phyloP scores from a whole-genome alignment of 2,797 vertebrate genomes.

The Heteromormyrus szaboi region DNA sequence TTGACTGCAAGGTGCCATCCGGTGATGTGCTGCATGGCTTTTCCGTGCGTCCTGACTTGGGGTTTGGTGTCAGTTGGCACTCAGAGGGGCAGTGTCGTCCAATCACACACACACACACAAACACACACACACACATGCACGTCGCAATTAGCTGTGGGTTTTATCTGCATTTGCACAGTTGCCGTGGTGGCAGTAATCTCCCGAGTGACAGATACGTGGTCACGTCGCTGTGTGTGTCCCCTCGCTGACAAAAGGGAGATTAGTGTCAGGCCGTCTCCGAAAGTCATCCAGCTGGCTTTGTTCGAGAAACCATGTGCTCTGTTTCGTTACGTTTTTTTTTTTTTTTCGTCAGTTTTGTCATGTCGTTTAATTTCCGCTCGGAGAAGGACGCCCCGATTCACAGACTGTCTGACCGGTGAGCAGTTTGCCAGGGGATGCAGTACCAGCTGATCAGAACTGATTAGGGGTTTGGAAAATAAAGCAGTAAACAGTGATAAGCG shows the following conservation, averaged over 20 bases:
- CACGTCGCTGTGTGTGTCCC: background rate
- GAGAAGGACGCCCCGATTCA: background rate
- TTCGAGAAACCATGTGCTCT: background rate
- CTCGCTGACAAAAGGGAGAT: background rate
- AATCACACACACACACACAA: background rate
- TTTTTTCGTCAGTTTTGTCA: background rate
- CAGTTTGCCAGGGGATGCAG: background rate
- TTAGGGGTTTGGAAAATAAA: background rate
- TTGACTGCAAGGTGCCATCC: background rate
- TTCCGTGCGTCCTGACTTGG: background rate
- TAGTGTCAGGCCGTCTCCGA: background rate
- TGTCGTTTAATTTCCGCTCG: background rate
- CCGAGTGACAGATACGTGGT: background rate
- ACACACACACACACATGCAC: background rate
- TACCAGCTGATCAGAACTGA: background rate
- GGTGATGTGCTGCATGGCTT: background rate
- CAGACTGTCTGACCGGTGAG: background rate
- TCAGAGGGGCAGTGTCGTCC: background rate
- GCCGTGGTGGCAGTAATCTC: slow-evolving; percentile 16
- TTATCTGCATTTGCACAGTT: slow-evolving; percentile 18
- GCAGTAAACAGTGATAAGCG: background rate
- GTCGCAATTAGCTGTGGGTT: background rate
- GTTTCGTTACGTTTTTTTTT: background rate
- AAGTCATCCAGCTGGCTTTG: background rate
- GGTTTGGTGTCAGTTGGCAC: background rate